Evolutionary conservation across 1,140 invertebrate genomes (phyloP).

Genomic region (Apocrypta bakeri): DNA sequence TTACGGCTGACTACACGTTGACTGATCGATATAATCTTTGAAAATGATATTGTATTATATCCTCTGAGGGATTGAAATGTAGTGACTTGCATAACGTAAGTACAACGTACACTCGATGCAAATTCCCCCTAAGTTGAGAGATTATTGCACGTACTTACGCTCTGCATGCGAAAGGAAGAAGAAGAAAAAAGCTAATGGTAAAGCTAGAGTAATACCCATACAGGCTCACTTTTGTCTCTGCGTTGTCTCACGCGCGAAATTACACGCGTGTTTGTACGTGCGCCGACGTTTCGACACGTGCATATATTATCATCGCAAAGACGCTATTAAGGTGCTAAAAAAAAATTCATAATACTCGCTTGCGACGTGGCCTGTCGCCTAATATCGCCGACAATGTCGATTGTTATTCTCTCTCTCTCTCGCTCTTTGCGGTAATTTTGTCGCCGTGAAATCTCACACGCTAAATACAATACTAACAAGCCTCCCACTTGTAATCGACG

Average conservation of each 20-base stretch:
- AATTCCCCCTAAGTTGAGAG: neutral
- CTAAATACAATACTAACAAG: constrained; percentile 34
- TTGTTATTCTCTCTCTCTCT: constrained; percentile 14
- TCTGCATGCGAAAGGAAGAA: neutral
- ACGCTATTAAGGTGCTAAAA: neutral
- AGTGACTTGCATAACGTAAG: constrained; percentile 4
- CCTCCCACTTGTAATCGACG: constrained; percentile 50
- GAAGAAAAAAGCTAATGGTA: too few species aligned
- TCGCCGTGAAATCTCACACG: constrained; percentile 32
- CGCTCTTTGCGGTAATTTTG: constrained; percentile 16
- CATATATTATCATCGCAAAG: neutral
- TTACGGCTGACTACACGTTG: neutral
- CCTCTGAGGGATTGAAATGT: too few species aligned
- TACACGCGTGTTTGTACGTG: neutral
- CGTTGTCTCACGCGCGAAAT: neutral
- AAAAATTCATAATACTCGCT: neutral
- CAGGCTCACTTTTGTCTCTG: neutral
- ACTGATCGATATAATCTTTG: neutral
- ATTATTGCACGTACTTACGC: constrained; percentile 4
- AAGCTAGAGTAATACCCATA: too few species aligned
- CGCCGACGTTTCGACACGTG: neutral
- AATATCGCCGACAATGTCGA: constrained; percentile 27
- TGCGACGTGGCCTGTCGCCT: neutral
- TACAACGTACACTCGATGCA: neutral
- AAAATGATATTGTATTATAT: neutral